These are phyloP conservation scores for Nebria brevicollis DNA, from an alignment of 2,888 invertebrate genomes.

Conservation along the genomic window DNA sequence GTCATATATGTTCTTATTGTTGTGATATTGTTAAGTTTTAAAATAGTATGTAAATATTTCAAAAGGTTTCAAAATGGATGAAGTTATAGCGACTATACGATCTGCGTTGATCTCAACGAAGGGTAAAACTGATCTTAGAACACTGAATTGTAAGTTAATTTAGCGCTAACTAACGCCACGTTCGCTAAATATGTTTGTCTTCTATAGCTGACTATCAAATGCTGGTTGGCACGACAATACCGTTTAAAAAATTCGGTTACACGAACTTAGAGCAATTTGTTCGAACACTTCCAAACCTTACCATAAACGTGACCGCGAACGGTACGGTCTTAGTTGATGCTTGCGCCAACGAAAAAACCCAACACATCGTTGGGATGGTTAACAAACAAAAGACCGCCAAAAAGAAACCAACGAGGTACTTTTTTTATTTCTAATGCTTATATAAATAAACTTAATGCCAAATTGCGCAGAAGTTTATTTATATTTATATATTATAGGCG, in stretches of 20 bases:
- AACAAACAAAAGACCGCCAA: constrained; percentile 57
- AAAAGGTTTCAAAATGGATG: constrained; percentile 36
- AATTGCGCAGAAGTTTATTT: neutral
- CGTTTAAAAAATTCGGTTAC: constrained; percentile 71
- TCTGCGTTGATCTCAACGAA: constrained; percentile 56
- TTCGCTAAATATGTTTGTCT: neutral
- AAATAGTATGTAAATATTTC: neutral
- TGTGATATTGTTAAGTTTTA: no score
- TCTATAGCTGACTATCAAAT: constrained; percentile 67
- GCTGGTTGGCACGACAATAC: constrained; percentile 72
- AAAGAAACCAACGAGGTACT: constrained; percentile 22
- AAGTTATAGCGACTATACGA: constrained; percentile 53
- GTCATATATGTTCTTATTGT: no score
- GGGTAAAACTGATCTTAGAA: constrained; percentile 53
- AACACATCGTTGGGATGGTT: constrained; percentile 67
- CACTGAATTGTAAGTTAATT: constrained; percentile 54
- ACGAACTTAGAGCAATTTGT: constrained; percentile 70
- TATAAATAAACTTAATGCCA: no score
- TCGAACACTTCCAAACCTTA: constrained; percentile 68
- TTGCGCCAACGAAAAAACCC: constrained; percentile 67
- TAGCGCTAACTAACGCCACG: neutral
- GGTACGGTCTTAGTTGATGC: constrained; percentile 70
- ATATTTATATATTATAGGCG: neutral
- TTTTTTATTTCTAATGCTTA: neutral
- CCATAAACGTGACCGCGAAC: constrained; percentile 63